phyloP scores from a whole-genome alignment of 92 coral and sea anemone species.

The Actinernus sp. region DNA sequence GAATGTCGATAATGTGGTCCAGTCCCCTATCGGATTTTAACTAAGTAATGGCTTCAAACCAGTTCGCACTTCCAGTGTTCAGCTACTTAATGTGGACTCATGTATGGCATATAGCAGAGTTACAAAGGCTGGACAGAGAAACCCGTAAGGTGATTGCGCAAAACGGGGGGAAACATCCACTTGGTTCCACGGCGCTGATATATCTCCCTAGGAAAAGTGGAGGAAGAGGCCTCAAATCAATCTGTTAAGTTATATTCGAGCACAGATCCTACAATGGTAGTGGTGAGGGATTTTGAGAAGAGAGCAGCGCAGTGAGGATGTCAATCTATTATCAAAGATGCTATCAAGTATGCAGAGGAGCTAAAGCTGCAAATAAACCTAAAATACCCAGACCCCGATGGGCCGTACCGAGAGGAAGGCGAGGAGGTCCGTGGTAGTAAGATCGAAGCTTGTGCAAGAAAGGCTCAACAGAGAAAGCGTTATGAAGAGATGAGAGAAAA shows the following conservation, averaged over 20 bases:
- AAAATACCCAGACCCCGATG: too few species aligned
- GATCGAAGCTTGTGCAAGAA: too few species aligned
- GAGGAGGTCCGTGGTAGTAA: too few species aligned
- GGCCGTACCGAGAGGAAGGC: too few species aligned
- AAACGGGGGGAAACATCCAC: constrained; percentile 50
- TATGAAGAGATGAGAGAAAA: too few species aligned
- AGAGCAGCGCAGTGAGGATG: background rate
- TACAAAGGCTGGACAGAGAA: constrained; percentile 38
- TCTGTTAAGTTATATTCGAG: constrained; percentile 9
- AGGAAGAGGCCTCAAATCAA: constrained; percentile 23
- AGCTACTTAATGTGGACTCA: constrained; percentile 59
- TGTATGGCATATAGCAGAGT: constrained; percentile 53
- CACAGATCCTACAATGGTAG: background rate
- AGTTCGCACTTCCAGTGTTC: constrained; percentile 41
- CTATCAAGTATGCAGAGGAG: background rate
- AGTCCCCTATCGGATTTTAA: constrained; percentile 57
- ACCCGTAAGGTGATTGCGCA: constrained; percentile 33
- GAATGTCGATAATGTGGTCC: constrained; percentile 49
- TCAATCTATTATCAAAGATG: background rate
- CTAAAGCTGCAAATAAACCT: background rate
- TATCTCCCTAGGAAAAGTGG: constrained; percentile 29
- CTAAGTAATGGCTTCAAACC: constrained; percentile 48
- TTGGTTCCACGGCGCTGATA: constrained; percentile 28
- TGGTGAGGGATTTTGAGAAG: background rate
- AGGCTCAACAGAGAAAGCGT: too few species aligned